Evolutionary conservation across 2,113 vertebrate genomes (phyloP).

Genomic region (Barbus barbus): DNA sequence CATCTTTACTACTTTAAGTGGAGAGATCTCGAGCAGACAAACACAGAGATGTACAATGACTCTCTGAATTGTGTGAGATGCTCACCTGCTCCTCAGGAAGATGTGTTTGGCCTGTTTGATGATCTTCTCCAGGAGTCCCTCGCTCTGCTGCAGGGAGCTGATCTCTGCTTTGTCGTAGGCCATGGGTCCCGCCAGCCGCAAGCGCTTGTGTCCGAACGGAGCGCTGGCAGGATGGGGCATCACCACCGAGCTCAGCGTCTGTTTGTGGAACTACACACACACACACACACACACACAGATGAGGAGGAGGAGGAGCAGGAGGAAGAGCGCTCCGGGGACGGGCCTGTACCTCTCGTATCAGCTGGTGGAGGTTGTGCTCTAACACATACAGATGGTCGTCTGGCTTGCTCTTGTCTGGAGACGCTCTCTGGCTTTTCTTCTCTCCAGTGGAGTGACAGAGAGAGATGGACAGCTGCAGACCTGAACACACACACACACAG

Average conservation of each 20-base stretch:
- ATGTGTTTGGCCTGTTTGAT: constrained; percentile 99
- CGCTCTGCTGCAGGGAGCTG: constrained; percentile 82
- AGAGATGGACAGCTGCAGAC: constrained; percentile 93
- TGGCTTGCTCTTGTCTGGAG: constrained; percentile 84
- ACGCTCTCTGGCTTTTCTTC: constrained; percentile 83
- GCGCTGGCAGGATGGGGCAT: constrained; percentile 95
- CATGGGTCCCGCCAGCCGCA: constrained; percentile 89
- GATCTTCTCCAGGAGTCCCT: constrained; percentile 97
- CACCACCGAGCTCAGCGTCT: constrained; percentile 88
- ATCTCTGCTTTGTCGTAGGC: constrained; percentile 94
- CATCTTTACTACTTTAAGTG: not conserved
- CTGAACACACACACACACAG: constrained; percentile 62
- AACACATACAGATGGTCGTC: constrained; percentile 96
- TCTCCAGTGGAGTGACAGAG: constrained; percentile 93
- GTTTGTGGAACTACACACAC: constrained; percentile 90
- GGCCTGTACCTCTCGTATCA: constrained; percentile 90
- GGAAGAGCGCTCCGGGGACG: not conserved
- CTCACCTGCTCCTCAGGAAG: constrained; percentile 89
- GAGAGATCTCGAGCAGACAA: no score
- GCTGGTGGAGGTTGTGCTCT: constrained; percentile 94
- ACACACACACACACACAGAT: not conserved
- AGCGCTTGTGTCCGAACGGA: constrained; percentile 92
- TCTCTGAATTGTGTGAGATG: not conserved
- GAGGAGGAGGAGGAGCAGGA: constrained; percentile 50
- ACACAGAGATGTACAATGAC: no score